Conservation (phyloP, 2,797 vertebrate species). For the Pempheris klunzingeri region DNA sequence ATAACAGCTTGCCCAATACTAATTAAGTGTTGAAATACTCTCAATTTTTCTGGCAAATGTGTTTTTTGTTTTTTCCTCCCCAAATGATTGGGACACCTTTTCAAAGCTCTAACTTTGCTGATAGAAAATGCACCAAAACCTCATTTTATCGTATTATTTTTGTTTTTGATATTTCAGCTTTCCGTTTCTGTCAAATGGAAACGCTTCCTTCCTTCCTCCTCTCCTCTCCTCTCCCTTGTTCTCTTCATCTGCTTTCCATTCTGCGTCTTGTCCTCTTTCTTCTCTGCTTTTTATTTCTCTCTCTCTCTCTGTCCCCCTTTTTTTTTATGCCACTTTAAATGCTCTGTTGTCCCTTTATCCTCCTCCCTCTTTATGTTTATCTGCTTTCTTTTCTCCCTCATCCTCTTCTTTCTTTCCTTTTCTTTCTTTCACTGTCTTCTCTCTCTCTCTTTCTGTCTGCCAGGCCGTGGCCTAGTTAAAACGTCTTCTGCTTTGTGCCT, state of each 20-base stretch:
- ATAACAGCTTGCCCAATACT: slow-evolving; percentile 71
- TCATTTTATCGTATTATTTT: slow-evolving; percentile 11
- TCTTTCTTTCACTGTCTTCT: slow-evolving; percentile 16
- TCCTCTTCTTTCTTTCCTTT: not conserved
- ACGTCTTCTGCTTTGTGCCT: slow-evolving; percentile 66
- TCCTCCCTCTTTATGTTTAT: slow-evolving; percentile 32
- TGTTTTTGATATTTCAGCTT: slow-evolving; percentile 17
- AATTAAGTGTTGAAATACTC: slow-evolving; percentile 65
- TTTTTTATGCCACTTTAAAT: slow-evolving; percentile 16
- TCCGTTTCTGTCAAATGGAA: not conserved
- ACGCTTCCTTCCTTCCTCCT: not conserved
- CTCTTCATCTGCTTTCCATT: slow-evolving; percentile 21
- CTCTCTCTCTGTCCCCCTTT: not conserved
- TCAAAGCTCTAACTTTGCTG: slow-evolving; percentile 44
- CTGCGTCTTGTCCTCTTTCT: slow-evolving; percentile 14
- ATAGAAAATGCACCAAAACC: slow-evolving; percentile 37
- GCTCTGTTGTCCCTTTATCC: slow-evolving; percentile 13
- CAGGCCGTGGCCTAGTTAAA: slow-evolving; percentile 78
- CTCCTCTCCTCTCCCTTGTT: not conserved
- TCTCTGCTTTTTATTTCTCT: not conserved
- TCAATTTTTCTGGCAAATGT: slow-evolving; percentile 52
- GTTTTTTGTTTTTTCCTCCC: not conserved
- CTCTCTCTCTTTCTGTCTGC: slow-evolving; percentile 47
- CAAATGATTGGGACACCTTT: slow-evolving; percentile 50
- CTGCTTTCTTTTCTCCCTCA: not conserved